Conservation (phyloP, 64 coral and sea anemone genomes). For the Actinia tenebrosa region DNA sequence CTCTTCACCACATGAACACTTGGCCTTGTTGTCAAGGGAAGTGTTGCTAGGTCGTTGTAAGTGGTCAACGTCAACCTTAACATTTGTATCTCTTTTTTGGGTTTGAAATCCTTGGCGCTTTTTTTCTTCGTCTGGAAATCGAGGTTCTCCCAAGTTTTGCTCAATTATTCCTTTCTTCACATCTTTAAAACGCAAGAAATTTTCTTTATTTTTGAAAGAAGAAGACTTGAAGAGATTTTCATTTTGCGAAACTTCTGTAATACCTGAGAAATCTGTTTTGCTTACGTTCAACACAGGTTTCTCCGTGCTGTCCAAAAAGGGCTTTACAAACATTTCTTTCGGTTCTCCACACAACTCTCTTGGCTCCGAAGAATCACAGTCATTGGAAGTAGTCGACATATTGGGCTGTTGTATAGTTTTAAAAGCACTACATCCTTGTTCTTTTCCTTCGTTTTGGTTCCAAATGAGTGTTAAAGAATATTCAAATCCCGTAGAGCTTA, state of each 20-base stretch:
- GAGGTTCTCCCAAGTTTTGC: too few species aligned
- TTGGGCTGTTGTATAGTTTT: neutral
- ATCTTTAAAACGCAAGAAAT: neutral
- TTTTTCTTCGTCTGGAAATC: neutral
- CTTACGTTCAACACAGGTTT: neutral
- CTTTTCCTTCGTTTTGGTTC: neutral
- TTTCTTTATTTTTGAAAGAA: neutral
- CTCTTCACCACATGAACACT: conserved; percentile 46
- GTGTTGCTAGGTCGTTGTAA: neutral
- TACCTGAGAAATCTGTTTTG: neutral
- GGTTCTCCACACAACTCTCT: neutral
- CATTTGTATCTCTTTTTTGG: neutral
- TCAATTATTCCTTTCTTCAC: neutral
- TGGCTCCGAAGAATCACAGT: neutral
- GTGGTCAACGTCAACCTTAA: neutral
- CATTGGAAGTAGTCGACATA: neutral
- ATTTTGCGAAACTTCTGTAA: neutral
- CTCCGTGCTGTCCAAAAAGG: neutral
- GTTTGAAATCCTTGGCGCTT: neutral
- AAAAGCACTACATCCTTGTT: neutral
- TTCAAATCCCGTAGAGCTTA: neutral
- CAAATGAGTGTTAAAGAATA: conserved; percentile 10
- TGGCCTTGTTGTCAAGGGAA: conserved; percentile 29
- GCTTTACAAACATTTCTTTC: neutral
- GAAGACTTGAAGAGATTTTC: neutral